Base-by-base conservation (phyloP, 2,797 vertebrate genomes). In the Erithacus rubecula region DNA sequence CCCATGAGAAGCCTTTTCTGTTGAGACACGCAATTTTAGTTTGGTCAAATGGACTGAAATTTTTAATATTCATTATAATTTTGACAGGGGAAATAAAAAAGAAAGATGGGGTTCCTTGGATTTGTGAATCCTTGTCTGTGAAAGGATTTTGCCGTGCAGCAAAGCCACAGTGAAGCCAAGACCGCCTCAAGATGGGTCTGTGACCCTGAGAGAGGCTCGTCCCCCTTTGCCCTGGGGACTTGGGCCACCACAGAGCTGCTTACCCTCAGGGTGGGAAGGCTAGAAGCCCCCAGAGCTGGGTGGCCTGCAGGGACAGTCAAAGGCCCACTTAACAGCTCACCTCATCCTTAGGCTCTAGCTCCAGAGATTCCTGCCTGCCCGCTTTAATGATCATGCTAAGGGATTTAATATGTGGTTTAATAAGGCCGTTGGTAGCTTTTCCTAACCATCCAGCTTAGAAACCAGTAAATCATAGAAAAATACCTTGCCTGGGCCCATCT, bases 361-460 rank as follows among this genome's bases (percentile, higher is more conserved):
- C 26, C 51, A 52, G 1, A 2, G 24, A 34, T 89, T 89, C 14
- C 32, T 0, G 0, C 26, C 23, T 60, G 11, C 37, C 9, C 14
- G 5, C 13, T 59, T 87, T 53, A 62, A 58, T n/a, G 24, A 32
- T 29, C 11, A 1, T 49, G 10, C 29, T 11, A 26, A 5, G 3
- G 9, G 5, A 1, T 29, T 60, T 30, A 53, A 36, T 30, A 58
- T 21, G 58, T 21, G 19, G 2, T 39, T 87, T 76, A 63, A 72
- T 65, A 44, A 80, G 24, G 17, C 30, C 19, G 2, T 68, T 74
- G 32, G n/a, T 83, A 34, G 11, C 30, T 68, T 81, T 86, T 81
- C 29, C 44, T 87, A 41, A 39, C 8, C 15, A 22, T 68, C 7
- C 39, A 62, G 58, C 17, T 37, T 64, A 49, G 37, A 78, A 86